phyloP scores from a whole-genome alignment of 2,797 vertebrate genomes.

The Perodicticus potto region DNA sequence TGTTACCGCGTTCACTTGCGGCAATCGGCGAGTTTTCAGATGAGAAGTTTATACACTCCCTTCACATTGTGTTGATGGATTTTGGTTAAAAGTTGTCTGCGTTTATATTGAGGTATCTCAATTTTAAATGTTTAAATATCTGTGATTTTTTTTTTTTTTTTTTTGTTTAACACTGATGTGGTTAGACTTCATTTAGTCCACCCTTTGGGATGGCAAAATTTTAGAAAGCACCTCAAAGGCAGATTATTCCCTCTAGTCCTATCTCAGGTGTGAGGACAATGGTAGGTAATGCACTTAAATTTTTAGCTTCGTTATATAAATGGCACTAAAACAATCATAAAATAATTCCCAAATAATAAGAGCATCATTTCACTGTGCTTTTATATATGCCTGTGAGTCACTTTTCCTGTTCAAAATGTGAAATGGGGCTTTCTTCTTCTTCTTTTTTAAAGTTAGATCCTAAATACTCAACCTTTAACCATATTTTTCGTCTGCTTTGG shows the following conservation, averaged over 20 bases:
- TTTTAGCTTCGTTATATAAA: conserved; percentile 74
- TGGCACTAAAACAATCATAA: conserved; percentile 72
- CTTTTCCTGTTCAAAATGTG: conserved; percentile 65
- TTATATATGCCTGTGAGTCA: conserved; percentile 63
- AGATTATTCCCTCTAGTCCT: conserved; percentile 61
- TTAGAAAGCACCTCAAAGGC: conserved; percentile 63
- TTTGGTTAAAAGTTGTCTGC: conserved; percentile 50
- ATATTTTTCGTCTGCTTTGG: conserved; percentile 75
- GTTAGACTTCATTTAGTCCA: conserved; percentile 50
- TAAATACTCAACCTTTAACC: conserved; percentile 75
- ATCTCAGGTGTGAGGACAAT: conserved; percentile 73
- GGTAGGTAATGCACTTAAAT: conserved; percentile 44
- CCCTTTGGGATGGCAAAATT: conserved; percentile 11
- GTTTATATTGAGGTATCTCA: conserved; percentile 62
- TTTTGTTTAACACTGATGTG: background rate
- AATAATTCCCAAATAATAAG: conserved; percentile 63
- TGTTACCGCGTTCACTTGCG: background rate
- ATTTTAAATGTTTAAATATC: conserved; percentile 73
- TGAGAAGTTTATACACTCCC: conserved; percentile 36
- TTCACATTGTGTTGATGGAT: conserved; percentile 57
- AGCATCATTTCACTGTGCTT: conserved; percentile 67
- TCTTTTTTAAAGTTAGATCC: conserved; percentile 53
- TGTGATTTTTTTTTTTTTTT: conserved; percentile 27
- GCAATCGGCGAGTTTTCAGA: conserved; percentile 24
- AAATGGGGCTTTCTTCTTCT: conserved; percentile 34